Evolutionary conservation across 2,888 invertebrate genomes (phyloP), one percentile per base, ranked within the genome.

Genomic region (Noctuana brunneofusca): DNA sequence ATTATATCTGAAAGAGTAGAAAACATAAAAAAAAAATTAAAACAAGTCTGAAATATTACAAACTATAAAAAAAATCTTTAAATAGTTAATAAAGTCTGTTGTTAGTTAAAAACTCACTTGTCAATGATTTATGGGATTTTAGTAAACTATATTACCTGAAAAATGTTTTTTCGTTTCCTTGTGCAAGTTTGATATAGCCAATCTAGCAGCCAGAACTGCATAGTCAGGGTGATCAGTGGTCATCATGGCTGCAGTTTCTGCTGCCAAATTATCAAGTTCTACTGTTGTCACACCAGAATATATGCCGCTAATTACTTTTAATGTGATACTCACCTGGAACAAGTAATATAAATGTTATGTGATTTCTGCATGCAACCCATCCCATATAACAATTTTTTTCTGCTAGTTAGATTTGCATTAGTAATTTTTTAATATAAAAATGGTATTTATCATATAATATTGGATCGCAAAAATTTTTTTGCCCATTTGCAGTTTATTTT

Each of bases 211-310:
- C 57, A 97, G 87, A 64, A 96, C 91, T 4, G 96, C 99, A 92
- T 99, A 99, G 89, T 99, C 99, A 0, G 99, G 98, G 89, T 99
- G 99, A 76, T 96, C 96, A 2, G 98, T 98, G 0, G 99, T 99
- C 96, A 99, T 96, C 30, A 97, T 97, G 11, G 99, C 99, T n/a
- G 99, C 97, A 43, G 97, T 99, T 89, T 99, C 99, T 0, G 99
- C 99, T 49, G 99, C 99, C 68, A 99, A 92, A 82, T 98, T 99
- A 86, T 99, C 99, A 72, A 99, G 89, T 82, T 99, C 98, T 16
- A 98, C 96, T 0, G 99, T 99, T 6, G 98, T 98, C 1, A 99
- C 99, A 12, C 99, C 99, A 65, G 97, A 95, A 83, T 99, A 99
- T 43, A 99, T 93, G 0, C 99, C 99, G 86, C 93, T 97, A 70